A percentile compares a stretch with the other conserved stretches of the same genome.
phyloP scores from a whole-genome alignment of 2,113 vertebrate genomes.

The Hystrix brachyura region DNA sequence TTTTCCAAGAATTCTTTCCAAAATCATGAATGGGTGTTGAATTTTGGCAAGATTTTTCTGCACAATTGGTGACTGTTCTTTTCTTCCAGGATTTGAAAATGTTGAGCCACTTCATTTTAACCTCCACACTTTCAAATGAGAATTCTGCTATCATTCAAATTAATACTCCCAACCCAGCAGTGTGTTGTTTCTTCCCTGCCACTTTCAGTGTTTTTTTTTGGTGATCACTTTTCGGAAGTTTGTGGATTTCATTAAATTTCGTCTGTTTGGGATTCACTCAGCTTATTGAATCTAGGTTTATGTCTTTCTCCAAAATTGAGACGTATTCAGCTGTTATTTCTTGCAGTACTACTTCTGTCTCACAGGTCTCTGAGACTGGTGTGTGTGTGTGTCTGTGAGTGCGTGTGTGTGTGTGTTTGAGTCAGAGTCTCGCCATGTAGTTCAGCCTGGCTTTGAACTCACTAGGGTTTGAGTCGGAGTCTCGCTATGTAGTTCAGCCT shows the following conservation, averaged over 20 bases:
- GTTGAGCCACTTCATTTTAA: background rate
- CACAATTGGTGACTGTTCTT: background rate
- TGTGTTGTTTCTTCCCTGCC: background rate
- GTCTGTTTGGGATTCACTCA: background rate
- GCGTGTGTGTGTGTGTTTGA: background rate
- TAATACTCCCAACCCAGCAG: background rate
- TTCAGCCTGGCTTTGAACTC: background rate
- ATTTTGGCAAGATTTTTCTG: background rate
- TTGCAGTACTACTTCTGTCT: background rate
- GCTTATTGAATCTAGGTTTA: background rate
- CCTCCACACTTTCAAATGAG: background rate
- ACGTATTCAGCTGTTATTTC: background rate
- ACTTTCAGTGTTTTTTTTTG: background rate
- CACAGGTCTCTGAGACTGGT: background rate
- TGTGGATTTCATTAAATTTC: background rate
- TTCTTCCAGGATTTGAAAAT: background rate
- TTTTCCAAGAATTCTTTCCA: background rate
- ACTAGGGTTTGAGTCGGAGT: background rate
- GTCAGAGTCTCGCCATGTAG: background rate
- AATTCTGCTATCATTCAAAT: background rate
- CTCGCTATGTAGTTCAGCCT: background rate
- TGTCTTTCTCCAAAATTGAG: background rate
- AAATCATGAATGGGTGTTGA: background rate
- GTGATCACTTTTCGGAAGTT: background rate
- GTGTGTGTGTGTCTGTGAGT: background rate